Evolutionary conservation across 2,888 invertebrate species (phyloP), one percentile per base, ranked within the genome.

Genomic region (Chalcosyrphus nemorum): DNA sequence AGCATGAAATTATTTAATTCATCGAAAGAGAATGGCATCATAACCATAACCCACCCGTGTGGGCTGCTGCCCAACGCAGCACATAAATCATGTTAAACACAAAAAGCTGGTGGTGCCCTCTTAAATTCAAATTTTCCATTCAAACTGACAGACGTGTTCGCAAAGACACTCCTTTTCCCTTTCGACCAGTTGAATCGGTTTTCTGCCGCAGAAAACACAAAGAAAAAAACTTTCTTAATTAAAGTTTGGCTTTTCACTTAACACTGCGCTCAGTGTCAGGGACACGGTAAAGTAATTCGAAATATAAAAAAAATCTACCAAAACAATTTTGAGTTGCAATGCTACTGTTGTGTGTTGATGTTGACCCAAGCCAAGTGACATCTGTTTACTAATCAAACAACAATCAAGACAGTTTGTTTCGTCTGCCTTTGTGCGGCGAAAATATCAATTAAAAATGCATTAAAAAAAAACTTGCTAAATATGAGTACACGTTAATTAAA

Each of bases 141-240:
- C 27, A 27, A 52, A 52, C 13, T 13, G 15, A 13, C 52, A 13
- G 38, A 38, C 13, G 1, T 13, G 4, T n/a, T 5, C 38, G 5
- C 13, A 5, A 13, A 38, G 38, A n/a, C 13, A 38, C 38, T 13
- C 13, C 38, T 13, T 38, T n/a, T 13, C 5, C 38, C 13, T 13
- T 13, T 38, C 6, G 5, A 4, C 38, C 2, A n/a, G 1, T 13
- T 38, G n/a, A 4, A 1, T n/a, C n/a, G 13, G 27, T 5, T 13
- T 52, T 3, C 13, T 15, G 15, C 9, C 17, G 13, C 41, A 24
- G 41, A 9, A 13, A 2, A 4, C 21, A 66, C 29, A 27, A 17
- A 17, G n/a, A 52, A 24, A 4, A 24, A 43, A 68, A 54, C 66
- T 68, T 68, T 68, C 54, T 68, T 54, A 68, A 68, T 68, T 68